Conservation (phyloP, 1,140 invertebrate genomes). For the Atopsyche davidsoni region DNA sequence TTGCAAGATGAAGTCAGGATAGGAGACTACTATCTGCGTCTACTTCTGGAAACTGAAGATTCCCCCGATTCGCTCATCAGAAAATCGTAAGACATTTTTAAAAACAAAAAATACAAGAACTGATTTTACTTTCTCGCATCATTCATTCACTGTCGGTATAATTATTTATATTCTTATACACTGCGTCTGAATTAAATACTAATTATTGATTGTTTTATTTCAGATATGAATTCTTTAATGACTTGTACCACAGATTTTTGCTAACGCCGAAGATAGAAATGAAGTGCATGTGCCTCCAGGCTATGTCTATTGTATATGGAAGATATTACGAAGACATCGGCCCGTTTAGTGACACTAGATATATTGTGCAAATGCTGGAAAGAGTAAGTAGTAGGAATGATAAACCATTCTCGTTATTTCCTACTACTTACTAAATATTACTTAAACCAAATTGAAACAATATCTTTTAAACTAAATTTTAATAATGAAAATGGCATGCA, state of each 20-base stretch:
- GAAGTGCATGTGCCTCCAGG: slow-evolving; percentile 95
- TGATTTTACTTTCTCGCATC: too few relatives aligned
- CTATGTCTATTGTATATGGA: slow-evolving; percentile 96
- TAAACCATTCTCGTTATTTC: too few relatives aligned
- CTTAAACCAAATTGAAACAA: too few relatives aligned
- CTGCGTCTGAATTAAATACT: too few relatives aligned
- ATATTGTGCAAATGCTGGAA: slow-evolving; percentile 93
- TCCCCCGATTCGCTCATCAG: slow-evolving; percentile 81
- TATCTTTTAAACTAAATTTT: too few relatives aligned
- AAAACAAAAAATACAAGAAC: slow-evolving; percentile 8
- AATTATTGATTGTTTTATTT: slow-evolving; percentile 33
- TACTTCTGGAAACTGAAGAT: slow-evolving; percentile 87
- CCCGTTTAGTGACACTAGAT: slow-evolving; percentile 93
- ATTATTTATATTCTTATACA: too few relatives aligned
- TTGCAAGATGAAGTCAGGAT: slow-evolving; percentile 96
- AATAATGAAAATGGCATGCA: slow-evolving; percentile 80
- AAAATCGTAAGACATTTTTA: slow-evolving; percentile 64
- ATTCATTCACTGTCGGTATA: too few relatives aligned
- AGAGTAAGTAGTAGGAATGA: slow-evolving; percentile 63
- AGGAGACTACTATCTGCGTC: slow-evolving; percentile 94
- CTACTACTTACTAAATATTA: too few relatives aligned
- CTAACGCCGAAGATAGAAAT: slow-evolving; percentile 74
- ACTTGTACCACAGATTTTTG: slow-evolving; percentile 95
- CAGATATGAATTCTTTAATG: slow-evolving; percentile 96
- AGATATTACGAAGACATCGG: slow-evolving; percentile 95